These are phyloP conservation scores for Sebastes alutus DNA, from an alignment of 2,797 vertebrate species.

Conservation along the genomic window DNA sequence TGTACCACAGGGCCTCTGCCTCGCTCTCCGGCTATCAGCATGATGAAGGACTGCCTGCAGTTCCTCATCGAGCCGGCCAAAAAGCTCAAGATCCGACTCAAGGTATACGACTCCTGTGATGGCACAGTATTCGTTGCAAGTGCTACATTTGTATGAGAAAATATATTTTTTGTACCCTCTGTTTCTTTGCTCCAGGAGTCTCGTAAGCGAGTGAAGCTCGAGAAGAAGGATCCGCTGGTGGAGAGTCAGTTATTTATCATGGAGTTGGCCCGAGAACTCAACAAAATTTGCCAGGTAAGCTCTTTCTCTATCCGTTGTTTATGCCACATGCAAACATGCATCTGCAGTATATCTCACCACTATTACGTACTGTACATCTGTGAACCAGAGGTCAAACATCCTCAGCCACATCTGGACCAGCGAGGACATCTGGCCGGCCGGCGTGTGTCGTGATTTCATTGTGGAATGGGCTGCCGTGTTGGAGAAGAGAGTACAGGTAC, in stretches of 20 bases:
- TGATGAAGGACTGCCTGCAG: conserved; percentile 86
- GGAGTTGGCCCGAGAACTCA: conserved; percentile 84
- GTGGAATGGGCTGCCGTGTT: conserved; percentile 77
- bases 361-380: not conserved
- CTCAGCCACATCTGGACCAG: conserved; percentile 83
- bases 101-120: conserved; percentile 62
- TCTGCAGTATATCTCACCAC: not conserved
- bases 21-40: conserved; percentile 66
- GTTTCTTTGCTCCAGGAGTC: conserved; percentile 71
- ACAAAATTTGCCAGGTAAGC: conserved; percentile 80
- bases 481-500: conserved; percentile 75
- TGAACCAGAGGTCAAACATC: conserved; percentile 74
- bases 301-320: not conserved
- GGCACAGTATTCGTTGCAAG: not conserved
- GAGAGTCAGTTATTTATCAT: conserved; percentile 85
- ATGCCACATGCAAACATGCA: no score
- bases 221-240: conserved; percentile 78
- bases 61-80: conserved; percentile 85
- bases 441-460: conserved; percentile 79
- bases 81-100: conserved; percentile 83
- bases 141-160: not conserved
- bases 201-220: conserved; percentile 74
- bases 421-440: conserved; percentile 79
- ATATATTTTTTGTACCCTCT: no score
- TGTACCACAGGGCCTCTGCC: conserved; percentile 57